phyloP scores from a whole-genome alignment of 92 coral and sea anemone species.

The Porites lobata region DNA sequence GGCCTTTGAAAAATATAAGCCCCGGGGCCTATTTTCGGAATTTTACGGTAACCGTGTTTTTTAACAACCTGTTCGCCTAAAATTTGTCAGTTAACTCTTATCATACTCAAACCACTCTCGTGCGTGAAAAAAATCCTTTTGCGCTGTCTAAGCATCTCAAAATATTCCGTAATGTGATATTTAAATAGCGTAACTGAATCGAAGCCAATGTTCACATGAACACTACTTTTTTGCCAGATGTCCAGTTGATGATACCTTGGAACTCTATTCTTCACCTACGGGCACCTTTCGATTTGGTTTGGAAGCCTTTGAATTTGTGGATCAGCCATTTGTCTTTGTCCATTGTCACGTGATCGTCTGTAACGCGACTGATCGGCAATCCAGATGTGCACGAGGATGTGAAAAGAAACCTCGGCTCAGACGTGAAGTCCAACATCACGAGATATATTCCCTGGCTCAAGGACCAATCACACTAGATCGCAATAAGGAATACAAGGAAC shows the following conservation, averaged over 20 bases:
- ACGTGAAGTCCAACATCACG: background rate
- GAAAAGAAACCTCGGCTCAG: background rate
- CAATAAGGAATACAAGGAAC: background rate
- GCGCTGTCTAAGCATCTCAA: too few species aligned
- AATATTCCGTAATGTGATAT: too few species aligned
- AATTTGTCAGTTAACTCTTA: too few species aligned
- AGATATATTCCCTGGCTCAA: background rate
- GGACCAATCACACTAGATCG: constrained; percentile 17
- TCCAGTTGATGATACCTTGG: constrained; percentile 13
- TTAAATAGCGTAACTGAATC: too few species aligned
- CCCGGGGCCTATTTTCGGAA: too few species aligned
- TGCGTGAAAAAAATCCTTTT: too few species aligned
- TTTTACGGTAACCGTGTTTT: too few species aligned
- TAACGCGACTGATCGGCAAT: background rate
- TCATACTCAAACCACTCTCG: too few species aligned
- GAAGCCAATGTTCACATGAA: too few species aligned
- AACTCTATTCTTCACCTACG: background rate
- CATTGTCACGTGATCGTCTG: constrained; percentile 36
- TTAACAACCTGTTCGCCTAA: too few species aligned
- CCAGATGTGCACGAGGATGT: constrained; percentile 38
- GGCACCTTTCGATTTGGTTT: constrained; percentile 7
- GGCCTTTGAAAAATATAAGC: too few species aligned
- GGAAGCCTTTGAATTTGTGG: constrained; percentile 28
- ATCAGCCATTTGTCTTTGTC: constrained; percentile 22
- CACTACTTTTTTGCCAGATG: background rate